Base-by-base conservation (phyloP, 2,888 invertebrate species). In the Chymomyza amoena region DNA sequence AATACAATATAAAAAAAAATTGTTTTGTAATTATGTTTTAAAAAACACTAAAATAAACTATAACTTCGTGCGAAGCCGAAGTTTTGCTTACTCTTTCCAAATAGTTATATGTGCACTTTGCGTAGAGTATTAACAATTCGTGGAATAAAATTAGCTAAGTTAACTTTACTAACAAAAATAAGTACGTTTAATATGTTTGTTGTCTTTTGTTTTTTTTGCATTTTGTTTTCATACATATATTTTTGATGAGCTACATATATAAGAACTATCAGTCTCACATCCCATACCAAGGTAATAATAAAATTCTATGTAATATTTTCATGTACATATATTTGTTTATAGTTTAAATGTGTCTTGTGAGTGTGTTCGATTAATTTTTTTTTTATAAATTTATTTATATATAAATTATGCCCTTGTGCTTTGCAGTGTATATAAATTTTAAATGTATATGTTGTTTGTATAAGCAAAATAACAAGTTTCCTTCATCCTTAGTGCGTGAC, bases 181-280 rank as follows among this genome's bases (percentile, higher is more conserved):
- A 71, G 16, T 73, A 70, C 67, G 66, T 80, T 67, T 59, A 45
- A 65, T 69, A 54, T 54, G 52, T 59, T 66, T 62, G 62, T 66
- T 69, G 64, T 45, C 59, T 16, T 54, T 39, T 68, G 36, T 66
- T 64, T 66, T n/a, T 60, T 36, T 59, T 64, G 20, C n/a, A 18
- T 50, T 56, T 10, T n/a, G 10, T 60, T 52, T 61, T 72, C n/a
- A n/a, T n/a, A n/a, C n/a, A 67, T 16, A 69, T 69, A 52, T 32
- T 32, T 32, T 80, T 74, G 83, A 76, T 81, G 81, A 81, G 76
- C 81, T 84, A 88, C 75, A 79, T 80, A 81, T 77, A 89, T 90
- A 89, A 32, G 80, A 87, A 85, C 88, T 89, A 89, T 89, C 89
- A 89, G 89, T 89, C 89, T 89, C 89, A 89, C 90, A 79, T 89